Evolutionary conservation across 1,140 invertebrate species (phyloP), one percentile per base, ranked within the genome.

Genomic region (Drosophila burlai): DNA sequence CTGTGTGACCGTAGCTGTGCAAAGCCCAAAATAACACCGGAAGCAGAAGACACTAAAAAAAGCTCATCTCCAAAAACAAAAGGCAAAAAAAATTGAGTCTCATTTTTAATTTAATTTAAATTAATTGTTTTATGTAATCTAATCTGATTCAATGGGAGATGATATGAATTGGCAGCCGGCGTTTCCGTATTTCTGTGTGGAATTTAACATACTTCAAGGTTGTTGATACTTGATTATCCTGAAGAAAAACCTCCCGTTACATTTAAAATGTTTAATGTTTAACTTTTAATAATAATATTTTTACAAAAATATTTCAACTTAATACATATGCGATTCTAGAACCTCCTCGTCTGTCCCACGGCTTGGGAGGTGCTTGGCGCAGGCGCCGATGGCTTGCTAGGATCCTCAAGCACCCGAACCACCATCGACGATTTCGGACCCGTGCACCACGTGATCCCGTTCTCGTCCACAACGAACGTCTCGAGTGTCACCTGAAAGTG

Each of bases 401-500:
- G 92, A 83, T 93, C 92, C 49, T 93, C 92, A 16, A 93, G 74
- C 2, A 93, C 91, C 9, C 92, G 76, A 16, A 93, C 92, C n/a
- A 92, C 65, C 83, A 93, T 91, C 3, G 92, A 91, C 5, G 91
- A 93, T 29, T 93, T 93, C 3, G 91, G 91, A 0, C 92, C 92
- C 0, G 92, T 93, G 43, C 87, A 91, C 92, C 92, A 93, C 10
- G 83, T 80, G 8, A 91, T 91, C 4, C 92, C 92, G 42, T 92
- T 83, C 59, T 91, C 91, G 58, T 93, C 92, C n/a, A 93, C 91
- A 2, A 93, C 89, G 54, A 89, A 93, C 3, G 92, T 93, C 55
- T 93, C 92, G 34, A 93, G 38, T 1, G 92, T 93, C 8, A 93
- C 91, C 59, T 93, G 92, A 68, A 92, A 93, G 57, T 93, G 92